Base-by-base conservation (phyloP, 1,140 invertebrate genomes). In the Calliphora vicina region DNA sequence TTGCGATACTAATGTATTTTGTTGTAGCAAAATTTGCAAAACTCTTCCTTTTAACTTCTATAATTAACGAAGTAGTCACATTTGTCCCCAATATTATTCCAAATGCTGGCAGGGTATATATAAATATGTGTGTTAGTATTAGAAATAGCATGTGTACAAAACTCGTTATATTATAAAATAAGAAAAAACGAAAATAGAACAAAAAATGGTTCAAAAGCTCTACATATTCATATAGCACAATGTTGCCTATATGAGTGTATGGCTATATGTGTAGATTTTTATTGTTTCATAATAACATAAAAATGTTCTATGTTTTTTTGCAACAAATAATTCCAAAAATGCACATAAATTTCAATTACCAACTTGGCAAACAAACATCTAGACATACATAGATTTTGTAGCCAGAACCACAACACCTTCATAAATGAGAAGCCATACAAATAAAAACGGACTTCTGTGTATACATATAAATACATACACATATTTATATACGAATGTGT, bases 271-370 rank as follows among this genome's bases (percentile, higher is more conserved):
- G 45, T 57, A 57, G 45, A 57, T 4, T 57, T 57, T 57, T 57
- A 57, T 57, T 57, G 45, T 57, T 57, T 57, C 45, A 57, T 57
- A 57, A 57, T 57, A 57, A 57, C 45, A 57, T 57, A 57, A 57
- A 57, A 57, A 57, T 57, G 45, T 57, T 57, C 45, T n/a, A 57
- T n/a, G 4, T 57, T 57, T 57, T 57, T 57, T 57, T 17, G 45
- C 17, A 57, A n/a, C 13, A 57, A 57, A 57, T 57, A 57, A 57
- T 57, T 57, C 45, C 13, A n/a, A 57, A 57, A 57, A 57, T 57
- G 45, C 45, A 57, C 45, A 57, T 57, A 57, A 57, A 57, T 57
- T 57, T 57, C 45, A 57, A 57, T 57, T 57, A 57, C 45, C 45
- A 57, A n/a, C 17, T 57, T n/a, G 15, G 45, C 13, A 57, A 57